Percentiles rank a stretch among this genome's conserved stretches.
These are phyloP conservation scores for Zoanthus gigantus DNA, from an alignment of 92 coral and sea anemone species.

Conservation along the genomic window DNA sequence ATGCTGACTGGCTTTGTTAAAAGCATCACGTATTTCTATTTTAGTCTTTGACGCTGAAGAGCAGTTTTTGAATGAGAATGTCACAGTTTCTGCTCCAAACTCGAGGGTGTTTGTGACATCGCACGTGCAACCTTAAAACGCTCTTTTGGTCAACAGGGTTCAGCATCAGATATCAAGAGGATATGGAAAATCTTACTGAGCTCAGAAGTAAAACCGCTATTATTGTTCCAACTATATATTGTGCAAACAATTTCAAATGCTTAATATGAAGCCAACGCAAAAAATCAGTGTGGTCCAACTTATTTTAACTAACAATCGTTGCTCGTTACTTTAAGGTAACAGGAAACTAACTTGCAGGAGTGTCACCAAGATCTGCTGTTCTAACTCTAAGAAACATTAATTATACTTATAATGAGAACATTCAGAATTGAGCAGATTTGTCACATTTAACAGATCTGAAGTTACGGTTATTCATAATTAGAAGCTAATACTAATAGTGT, in stretches of 20 bases:
- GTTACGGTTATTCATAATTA: neutral
- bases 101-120: neutral
- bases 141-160: neutral
- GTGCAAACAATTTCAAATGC: neutral
- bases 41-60: neutral
- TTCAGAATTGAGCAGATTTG: neutral
- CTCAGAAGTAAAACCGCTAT: neutral
- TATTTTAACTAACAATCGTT: neutral
- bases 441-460: neutral
- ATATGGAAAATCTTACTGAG: neutral
- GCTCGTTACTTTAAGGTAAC: slow-evolving; percentile 9
- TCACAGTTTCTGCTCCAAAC: neutral
- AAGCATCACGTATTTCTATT: slow-evolving; percentile 37
- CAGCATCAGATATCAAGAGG: neutral
- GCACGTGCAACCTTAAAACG: neutral
- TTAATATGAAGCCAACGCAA: slow-evolving; percentile 10
- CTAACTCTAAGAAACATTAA: slow-evolving; percentile 11
- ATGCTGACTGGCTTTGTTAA: neutral
- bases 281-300: neutral
- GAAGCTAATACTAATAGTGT: neutral
- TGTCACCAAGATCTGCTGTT: slow-evolving; percentile 18
- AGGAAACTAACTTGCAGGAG: slow-evolving; percentile 28
- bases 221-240: neutral
- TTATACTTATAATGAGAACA: neutral
- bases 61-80: too few relatives aligned